A percentile compares a stretch with the other conserved stretches of the same genome.
These are phyloP conservation scores for Cisticola juncidis DNA, from an alignment of 2,113 vertebrate genomes.

Conservation along the genomic window DNA sequence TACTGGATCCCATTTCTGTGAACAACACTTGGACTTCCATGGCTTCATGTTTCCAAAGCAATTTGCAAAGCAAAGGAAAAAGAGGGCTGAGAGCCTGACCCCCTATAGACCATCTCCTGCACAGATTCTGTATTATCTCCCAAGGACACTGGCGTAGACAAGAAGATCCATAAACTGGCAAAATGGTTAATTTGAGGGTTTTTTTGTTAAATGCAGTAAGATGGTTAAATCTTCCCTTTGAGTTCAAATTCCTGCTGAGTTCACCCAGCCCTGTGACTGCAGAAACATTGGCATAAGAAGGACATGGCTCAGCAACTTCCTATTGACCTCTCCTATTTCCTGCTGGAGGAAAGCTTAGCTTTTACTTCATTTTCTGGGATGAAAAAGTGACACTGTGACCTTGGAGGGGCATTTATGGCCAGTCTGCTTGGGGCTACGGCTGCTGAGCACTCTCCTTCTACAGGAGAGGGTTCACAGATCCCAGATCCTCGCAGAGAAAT, in stretches of 20 bases:
- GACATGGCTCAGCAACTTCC: not conserved
- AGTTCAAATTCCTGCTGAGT: not conserved
- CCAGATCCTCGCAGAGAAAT: not conserved
- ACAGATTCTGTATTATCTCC: not conserved
- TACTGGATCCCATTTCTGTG: not conserved
- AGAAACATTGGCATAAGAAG: not conserved
- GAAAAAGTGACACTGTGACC: not conserved
- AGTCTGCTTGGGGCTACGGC: not conserved
- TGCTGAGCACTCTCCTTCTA: not conserved
- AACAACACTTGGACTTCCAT: not conserved
- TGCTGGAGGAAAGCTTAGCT: not conserved
- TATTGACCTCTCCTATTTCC: not conserved
- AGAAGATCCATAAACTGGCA: not conserved
- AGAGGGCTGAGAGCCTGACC: not conserved
- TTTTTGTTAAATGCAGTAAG: not conserved
- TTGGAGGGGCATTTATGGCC: not conserved
- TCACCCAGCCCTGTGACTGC: not conserved
- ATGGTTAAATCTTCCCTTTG: not conserved
- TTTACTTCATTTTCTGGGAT: not conserved
- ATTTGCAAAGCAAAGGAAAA: not conserved
- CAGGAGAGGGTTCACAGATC: not conserved
- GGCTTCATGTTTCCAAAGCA: not conserved
- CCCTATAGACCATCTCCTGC: not conserved
- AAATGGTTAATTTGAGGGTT: not conserved
- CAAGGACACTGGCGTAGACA: not conserved